Conservation (phyloP, 2,797 vertebrate species). For the Thripadectes ignobilis region DNA sequence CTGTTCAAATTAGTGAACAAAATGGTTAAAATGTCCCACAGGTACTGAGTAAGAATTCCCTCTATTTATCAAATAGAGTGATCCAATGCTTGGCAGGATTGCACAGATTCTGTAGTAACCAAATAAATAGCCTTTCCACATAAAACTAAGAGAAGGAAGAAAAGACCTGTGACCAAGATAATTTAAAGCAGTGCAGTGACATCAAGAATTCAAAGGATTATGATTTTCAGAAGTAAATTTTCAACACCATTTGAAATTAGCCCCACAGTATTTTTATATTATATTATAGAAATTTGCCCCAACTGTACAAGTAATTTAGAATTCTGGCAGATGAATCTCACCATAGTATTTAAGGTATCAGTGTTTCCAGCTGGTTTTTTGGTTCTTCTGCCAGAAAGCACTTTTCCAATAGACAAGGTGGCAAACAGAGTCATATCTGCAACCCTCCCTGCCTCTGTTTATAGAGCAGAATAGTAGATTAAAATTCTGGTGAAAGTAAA, state of each 20-base stretch:
- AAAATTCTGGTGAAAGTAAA: neutral
- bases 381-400: neutral
- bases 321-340: neutral
- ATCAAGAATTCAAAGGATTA: neutral
- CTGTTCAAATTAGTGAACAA: neutral
- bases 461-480: neutral
- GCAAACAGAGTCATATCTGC: neutral
- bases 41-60: neutral
- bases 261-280: neutral
- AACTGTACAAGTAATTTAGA: neutral
- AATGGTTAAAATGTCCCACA: neutral
- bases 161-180: neutral
- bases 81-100: neutral
- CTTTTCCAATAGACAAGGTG: neutral
- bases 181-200: neutral
- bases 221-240: neutral
- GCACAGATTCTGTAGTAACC: neutral
- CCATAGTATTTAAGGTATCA: neutral
- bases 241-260: neutral
- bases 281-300: neutral
- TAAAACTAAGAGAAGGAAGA: neutral
- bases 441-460: neutral
- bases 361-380: neutral
- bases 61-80: neutral
- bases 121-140: neutral